Conservation (phyloP, 64 coral and sea anemone species). For the Anthopleura sola region DNA sequence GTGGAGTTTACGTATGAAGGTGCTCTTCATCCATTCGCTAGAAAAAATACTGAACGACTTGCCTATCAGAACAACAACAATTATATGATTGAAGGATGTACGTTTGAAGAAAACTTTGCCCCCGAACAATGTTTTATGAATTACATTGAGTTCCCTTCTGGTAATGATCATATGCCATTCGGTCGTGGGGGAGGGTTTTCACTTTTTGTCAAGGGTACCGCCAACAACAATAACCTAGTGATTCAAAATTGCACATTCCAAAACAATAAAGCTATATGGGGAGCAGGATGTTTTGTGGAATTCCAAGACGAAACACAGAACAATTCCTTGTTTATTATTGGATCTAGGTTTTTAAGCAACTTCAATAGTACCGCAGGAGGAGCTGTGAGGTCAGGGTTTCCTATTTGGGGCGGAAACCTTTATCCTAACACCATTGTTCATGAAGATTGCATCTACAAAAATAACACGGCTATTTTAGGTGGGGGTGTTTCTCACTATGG, state of each 20-base stretch:
- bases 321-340: conserved; percentile 43
- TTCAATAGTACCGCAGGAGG: conserved; percentile 50
- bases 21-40: conserved; percentile 21
- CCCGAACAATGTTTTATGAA: conserved; percentile 22
- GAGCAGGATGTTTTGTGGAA: conserved; percentile 63
- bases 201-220: conserved; percentile 35
- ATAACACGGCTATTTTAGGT: conserved; percentile 44
- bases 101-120: conserved; percentile 34
- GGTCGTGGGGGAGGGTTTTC: conserved; percentile 68
- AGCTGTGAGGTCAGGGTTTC: conserved; percentile 50
- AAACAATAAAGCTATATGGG: conserved; percentile 56
- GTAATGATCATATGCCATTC: conserved; percentile 44
- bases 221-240: conserved; percentile 24
- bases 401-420: neutral
- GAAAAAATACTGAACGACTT: neutral
- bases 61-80: conserved; percentile 28
- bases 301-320: conserved; percentile 49
- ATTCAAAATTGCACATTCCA: conserved; percentile 57
- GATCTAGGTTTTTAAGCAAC: conserved; percentile 53
- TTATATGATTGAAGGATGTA: conserved; percentile 31
- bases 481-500: conserved; percentile 66
- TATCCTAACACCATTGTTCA: conserved; percentile 21
- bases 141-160: conserved; percentile 20
- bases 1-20: conserved; percentile 49
- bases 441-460: conserved; percentile 44